Base-by-base conservation (phyloP, 1,140 invertebrate species). In the Eubasilissa regina region DNA sequence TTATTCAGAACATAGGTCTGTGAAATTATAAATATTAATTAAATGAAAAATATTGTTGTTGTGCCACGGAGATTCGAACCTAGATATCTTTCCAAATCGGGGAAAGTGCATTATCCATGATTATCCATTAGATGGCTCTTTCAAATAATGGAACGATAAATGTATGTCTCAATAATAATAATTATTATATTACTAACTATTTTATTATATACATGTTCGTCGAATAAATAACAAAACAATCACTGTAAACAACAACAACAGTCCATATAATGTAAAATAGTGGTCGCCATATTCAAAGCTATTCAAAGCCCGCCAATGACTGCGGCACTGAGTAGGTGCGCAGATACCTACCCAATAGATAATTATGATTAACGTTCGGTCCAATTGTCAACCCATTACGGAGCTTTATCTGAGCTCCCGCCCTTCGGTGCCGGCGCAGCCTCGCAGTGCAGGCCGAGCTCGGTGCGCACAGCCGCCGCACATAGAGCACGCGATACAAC, bases 311-410 rank as follows among this genome's bases (percentile, higher is more conserved):
- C 35, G 15, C 58, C 58, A 62, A 21, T 45, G 62, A 15, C 64
- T 68, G 64, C 64, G 35, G 43, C 64, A 68, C 45, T 68, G 44
- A 3, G 19, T 25, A 43, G 60, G 19, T 25, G 9, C 25, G 35
- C 9, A 48, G 45, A 44, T 56, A 73, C 53, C 73, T 73, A 44
- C 73, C 56, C 77, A 78, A 82, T 82, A 80, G 81, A 82, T 82
- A 82, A 82, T 82, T 82, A 80, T 82, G 81, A 82, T 21, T 77
- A 80, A 82, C 72, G 78, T 45, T 53, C 81, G 55, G 47, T 79
- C 78, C 81, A 82, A 82, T 82, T 82, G 81, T 82, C 81, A 55
- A 78, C 12, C 78, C 78, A 82, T 82, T 82, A 79, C 75, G 15
- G 64, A 78, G 80, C 80, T 81, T 81, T 79, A 60, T 64, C 48